Conservation (phyloP, 2,797 vertebrate species). For the Gobio occitaniae region DNA sequence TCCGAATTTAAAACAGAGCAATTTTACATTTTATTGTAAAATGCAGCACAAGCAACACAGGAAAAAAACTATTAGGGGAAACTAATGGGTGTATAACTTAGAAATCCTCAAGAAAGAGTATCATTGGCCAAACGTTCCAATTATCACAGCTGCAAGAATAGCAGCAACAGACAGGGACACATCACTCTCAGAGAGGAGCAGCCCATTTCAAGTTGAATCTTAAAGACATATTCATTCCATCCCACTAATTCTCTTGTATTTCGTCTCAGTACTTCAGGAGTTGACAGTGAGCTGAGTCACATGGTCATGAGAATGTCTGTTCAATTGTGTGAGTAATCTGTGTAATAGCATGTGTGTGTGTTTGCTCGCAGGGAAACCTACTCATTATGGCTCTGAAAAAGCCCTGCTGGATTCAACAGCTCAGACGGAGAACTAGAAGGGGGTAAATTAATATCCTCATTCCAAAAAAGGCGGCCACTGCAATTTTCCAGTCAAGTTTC, state of each 20-base stretch:
- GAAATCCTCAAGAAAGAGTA: not conserved
- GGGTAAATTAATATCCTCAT: conserved; percentile 57
- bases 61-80: not conserved
- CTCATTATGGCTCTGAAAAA: conserved; percentile 51
- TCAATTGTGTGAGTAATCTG: conserved; percentile 21
- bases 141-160: conserved; percentile 33
- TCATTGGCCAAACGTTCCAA: not conserved
- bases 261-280: conserved; percentile 21
- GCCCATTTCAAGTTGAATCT: conserved; percentile 14
- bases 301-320: conserved; percentile 29
- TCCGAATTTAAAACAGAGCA: not conserved
- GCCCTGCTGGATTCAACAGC: conserved; percentile 39
- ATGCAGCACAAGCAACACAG: not conserved
- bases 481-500: conserved; percentile 71
- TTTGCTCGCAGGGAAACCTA: conserved; percentile 54
- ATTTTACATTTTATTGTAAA: not conserved
- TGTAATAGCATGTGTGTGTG: conserved; percentile 39
- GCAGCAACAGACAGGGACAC: not conserved
- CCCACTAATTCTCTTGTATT: conserved; percentile 30
- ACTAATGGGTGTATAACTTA: not conserved
- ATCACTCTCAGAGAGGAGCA: conserved; percentile 9
- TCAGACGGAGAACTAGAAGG: conserved; percentile 54
- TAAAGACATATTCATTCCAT: conserved; percentile 39
- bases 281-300: conserved; percentile 31
- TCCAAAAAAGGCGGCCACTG: conserved; percentile 46